A percentile compares a stretch with the other conserved stretches of the same genome.
Evolutionary conservation across 2,888 invertebrate species (phyloP).

Genomic region (Linnaemya tessellans): DNA sequence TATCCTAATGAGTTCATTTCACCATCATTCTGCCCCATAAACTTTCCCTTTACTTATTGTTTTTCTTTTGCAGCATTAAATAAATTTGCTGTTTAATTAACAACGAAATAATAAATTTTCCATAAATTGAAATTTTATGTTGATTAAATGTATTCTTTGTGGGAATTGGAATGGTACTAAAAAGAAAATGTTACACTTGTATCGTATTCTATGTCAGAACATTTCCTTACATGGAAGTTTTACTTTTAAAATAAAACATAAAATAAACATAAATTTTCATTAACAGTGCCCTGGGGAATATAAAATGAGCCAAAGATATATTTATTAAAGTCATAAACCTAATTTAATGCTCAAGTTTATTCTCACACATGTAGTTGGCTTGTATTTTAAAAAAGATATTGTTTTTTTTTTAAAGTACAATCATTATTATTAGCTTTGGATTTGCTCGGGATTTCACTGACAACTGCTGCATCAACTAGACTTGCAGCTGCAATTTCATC

Average conservation of each 20-base stretch:
- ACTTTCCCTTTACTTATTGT: too few relatives aligned
- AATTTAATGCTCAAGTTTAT: too few relatives aligned
- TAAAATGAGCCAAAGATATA: background rate
- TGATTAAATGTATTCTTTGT: background rate
- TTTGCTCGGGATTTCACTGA: too few relatives aligned
- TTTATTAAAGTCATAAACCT: background rate
- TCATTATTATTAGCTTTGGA: background rate
- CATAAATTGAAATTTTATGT: background rate
- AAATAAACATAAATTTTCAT: background rate
- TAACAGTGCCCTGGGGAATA: background rate
- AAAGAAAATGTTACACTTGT: background rate
- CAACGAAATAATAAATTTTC: background rate
- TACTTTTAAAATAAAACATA: background rate
- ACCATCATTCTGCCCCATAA: too few relatives aligned
- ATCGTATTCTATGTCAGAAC: background rate
- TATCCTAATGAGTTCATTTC: too few relatives aligned
- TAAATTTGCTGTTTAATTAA: background rate
- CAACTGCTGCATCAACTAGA: too few relatives aligned
- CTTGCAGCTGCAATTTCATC: constrained; percentile 8
- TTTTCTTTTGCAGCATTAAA: background rate
- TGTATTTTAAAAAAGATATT: too few relatives aligned
- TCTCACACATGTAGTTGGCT: too few relatives aligned
- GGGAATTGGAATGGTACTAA: too few relatives aligned
- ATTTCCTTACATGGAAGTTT: background rate
- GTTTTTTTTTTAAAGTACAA: too few relatives aligned